Conservation (phyloP, 2,797 vertebrate genomes). For the Trematomus bernacchii region DNA sequence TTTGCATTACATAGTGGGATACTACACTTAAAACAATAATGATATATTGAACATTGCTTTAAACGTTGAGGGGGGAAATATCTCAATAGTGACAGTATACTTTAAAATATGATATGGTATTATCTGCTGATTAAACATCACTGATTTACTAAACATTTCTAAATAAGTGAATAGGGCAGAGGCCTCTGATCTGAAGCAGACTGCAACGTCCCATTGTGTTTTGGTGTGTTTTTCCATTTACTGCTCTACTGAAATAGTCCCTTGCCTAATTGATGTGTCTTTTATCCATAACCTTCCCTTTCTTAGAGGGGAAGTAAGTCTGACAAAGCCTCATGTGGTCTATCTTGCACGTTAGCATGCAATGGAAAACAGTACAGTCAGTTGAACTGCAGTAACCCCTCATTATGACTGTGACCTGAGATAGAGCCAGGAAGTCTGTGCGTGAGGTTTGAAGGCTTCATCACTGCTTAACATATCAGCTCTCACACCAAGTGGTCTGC, state of each 20-base stretch:
- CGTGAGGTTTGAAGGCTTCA: conserved; percentile 45
- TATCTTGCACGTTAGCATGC: conserved; percentile 36
- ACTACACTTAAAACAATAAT: no score
- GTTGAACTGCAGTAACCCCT: conserved; percentile 72
- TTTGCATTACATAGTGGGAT: no score
- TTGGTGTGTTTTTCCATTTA: conserved; percentile 13
- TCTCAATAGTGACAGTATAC: no score
- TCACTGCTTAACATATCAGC: conserved; percentile 37
- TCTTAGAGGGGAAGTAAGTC: conserved; percentile 56
- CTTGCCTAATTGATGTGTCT: conserved; percentile 41
- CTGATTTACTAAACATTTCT: neutral
- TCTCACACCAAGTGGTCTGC: conserved; percentile 56
- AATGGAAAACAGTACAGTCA: conserved; percentile 42
- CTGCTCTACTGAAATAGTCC: neutral
- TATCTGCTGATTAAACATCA: neutral
- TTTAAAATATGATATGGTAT: neutral
- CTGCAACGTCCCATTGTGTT: neutral
- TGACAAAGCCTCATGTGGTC: conserved; percentile 41
- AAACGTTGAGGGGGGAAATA: no score
- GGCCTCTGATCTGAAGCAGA: no score
- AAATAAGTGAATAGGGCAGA: no score
- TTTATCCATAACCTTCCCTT: conserved; percentile 47
- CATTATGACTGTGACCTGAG: conserved; percentile 38
- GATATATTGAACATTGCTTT: no score
- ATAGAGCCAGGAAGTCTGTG: conserved; percentile 54